A percentile compares a stretch with the other conserved stretches of the same genome.
Conservation (phyloP, 2,113 vertebrate species). For the Seriola quinqueradiata region DNA sequence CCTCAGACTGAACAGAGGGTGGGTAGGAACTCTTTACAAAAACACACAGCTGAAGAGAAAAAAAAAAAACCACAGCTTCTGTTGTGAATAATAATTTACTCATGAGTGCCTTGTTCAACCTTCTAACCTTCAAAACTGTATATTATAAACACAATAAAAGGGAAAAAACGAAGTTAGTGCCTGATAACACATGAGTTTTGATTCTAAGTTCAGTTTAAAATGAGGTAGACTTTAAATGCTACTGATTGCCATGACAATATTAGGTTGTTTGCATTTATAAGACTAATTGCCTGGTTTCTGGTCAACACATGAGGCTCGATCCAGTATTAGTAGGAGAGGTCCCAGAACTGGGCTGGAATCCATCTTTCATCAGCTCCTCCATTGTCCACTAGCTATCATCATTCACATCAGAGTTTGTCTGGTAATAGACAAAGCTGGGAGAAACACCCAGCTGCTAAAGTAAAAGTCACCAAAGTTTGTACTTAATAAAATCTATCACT, state of each 20-base stretch:
- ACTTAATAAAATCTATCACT: conserved; percentile 15
- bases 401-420: conserved; percentile 47
- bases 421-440: not conserved
- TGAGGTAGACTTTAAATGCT: not conserved
- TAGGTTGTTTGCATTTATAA: not conserved
- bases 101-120: not conserved
- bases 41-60: not conserved
- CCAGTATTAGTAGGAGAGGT: conserved; percentile 13
- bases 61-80: not conserved
- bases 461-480: conserved; percentile 6
- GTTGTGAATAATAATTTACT: not conserved
- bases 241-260: conserved; percentile 1
- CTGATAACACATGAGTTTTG: not conserved
- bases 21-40: conserved; percentile 36
- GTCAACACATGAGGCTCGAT: not conserved
- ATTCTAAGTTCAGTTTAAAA: conserved; percentile 8
- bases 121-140: not conserved
- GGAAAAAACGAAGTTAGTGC: not conserved
- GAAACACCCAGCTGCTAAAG: conserved; percentile 16
- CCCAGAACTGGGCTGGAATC: conserved; percentile 70
- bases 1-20: conserved; percentile 68
- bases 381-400: conserved; percentile 55
- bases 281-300: conserved; percentile 10
- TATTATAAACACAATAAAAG: not conserved
- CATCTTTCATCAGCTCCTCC: conserved; percentile 70